Conservation (phyloP, 2,888 invertebrate species). For the Uloborus plumipes region DNA sequence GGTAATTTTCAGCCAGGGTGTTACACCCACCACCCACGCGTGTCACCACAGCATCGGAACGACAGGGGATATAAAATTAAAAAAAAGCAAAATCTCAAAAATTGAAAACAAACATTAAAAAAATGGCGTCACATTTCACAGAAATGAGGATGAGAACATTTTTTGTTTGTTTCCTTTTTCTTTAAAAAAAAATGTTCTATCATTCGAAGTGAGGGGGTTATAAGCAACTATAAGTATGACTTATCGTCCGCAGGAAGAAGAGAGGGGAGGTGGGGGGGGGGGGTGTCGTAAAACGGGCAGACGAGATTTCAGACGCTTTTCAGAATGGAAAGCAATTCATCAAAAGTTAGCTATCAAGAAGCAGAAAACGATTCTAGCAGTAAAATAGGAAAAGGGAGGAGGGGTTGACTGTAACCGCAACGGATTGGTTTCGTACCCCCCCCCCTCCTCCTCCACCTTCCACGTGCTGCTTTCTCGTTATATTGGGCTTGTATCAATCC, state of each 20-base stretch:
- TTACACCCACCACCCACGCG: slow-evolving; percentile 30
- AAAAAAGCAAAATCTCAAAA: slow-evolving; percentile 32
- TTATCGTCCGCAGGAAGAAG: slow-evolving; percentile 8
- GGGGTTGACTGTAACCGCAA: slow-evolving; percentile 43
- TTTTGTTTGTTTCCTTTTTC: slow-evolving; percentile 37
- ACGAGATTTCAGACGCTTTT: slow-evolving; percentile 60
- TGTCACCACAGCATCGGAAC: slow-evolving; percentile 51
- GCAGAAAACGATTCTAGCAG: slow-evolving; percentile 40
- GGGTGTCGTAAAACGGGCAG: slow-evolving; percentile 45
- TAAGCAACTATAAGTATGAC: slow-evolving; percentile 22
- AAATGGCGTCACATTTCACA: slow-evolving; percentile 13
- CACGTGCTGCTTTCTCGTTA: slow-evolving; percentile 41
- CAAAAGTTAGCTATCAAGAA: slow-evolving; percentile 50
- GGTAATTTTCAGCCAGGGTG: slow-evolving; percentile 45
- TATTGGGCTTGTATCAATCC: slow-evolving; percentile 62
- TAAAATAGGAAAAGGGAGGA: slow-evolving; percentile 27
- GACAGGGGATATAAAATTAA: slow-evolving; percentile 33
- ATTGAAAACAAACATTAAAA: slow-evolving; percentile 33
- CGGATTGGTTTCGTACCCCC: slow-evolving; percentile 43
- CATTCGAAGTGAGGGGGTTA: slow-evolving; percentile 38
- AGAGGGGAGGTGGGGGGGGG: slow-evolving; percentile 10
- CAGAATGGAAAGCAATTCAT: slow-evolving; percentile 62
- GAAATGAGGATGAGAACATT: slow-evolving; percentile 3
- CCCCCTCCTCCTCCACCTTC: slow-evolving; percentile 4
- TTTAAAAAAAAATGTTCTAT: slow-evolving; percentile 48